These are phyloP conservation scores for Olivierus martensii DNA, from an alignment of 1,140 invertebrate species.

Conservation along the genomic window DNA sequence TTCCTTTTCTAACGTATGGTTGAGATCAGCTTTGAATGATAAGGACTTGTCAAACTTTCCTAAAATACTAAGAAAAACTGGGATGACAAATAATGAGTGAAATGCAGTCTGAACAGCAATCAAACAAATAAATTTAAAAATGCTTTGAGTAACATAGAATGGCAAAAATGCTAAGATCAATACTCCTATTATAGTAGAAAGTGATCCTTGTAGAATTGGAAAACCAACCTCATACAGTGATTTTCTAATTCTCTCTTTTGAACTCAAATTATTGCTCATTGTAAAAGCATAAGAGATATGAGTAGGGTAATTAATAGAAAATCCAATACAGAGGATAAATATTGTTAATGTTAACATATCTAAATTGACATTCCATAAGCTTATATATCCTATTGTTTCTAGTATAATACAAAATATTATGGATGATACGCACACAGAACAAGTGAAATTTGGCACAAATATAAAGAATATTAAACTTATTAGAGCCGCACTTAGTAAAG, in stretches of 20 bases:
- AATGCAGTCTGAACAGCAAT: constrained; percentile 33
- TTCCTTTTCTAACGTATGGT: too few relatives aligned
- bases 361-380: constrained; percentile 82
- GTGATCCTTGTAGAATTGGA: constrained; percentile 86
- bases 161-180: constrained; percentile 69
- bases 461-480: constrained; percentile 93
- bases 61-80: too few relatives aligned
- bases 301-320: constrained; percentile 91
- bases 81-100: too few relatives aligned
- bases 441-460: constrained; percentile 86
- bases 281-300: constrained; percentile 95
- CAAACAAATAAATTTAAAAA: constrained; percentile 95
- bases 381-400: constrained; percentile 93
- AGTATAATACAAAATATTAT: constrained; percentile 88
- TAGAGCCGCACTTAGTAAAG: constrained; percentile 73
- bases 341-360: constrained; percentile 98
- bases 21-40: too few relatives aligned
- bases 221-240: constrained; percentile 77
- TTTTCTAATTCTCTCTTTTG: constrained; percentile 58
- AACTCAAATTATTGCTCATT: constrained; percentile 43
- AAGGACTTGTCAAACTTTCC: too few relatives aligned
- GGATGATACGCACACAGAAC: constrained; percentile 85
- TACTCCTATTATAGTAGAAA: constrained; percentile 82
- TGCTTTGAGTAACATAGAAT: constrained; percentile 90
- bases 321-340: constrained; percentile 95